A percentile compares a stretch with the other conserved stretches of the same genome.
These are phyloP conservation scores for Urechis unicinctus DNA, from an alignment of 2,888 invertebrate species.

Conservation along the genomic window DNA sequence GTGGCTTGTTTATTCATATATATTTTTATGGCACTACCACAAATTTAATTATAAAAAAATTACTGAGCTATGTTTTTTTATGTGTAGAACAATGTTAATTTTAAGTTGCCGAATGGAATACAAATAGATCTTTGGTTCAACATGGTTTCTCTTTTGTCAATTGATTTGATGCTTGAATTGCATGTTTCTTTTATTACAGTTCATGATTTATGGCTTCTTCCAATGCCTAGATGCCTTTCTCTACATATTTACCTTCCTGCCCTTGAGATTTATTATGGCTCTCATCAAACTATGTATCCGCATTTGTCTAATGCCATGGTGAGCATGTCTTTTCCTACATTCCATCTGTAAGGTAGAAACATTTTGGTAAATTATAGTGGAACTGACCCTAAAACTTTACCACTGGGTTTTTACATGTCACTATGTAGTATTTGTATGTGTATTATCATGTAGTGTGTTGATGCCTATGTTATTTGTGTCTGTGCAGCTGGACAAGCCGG, in stretches of 20 bases:
- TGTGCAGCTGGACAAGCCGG: slow-evolving; percentile 5
- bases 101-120: too few species aligned
- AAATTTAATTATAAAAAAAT: too few species aligned
- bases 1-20: slow-evolving; percentile 24
- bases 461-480: background rate
- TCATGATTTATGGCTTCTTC: slow-evolving; percentile 49
- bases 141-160: too few species aligned
- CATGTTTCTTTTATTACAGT: slow-evolving; percentile 66
- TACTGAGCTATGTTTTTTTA: too few species aligned
- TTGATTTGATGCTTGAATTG: too few species aligned
- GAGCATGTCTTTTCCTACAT: background rate
- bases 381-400: too few species aligned
- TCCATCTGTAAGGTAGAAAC: background rate
- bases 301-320: slow-evolving; percentile 5
- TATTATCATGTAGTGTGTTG: background rate
- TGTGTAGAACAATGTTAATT: too few species aligned
- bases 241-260: slow-evolving; percentile 95
- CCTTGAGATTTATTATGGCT: slow-evolving; percentile 82
- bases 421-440: too few species aligned
- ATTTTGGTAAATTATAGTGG: too few species aligned
- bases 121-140: too few species aligned
- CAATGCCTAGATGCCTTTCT: slow-evolving; percentile 93
- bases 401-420: too few species aligned
- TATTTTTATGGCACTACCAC: background rate
- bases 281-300: slow-evolving; percentile 63